Percentiles rank a stretch among this genome's conserved stretches.
Evolutionary conservation across 2,888 invertebrate species (phyloP).

Genomic region (Himalopsyche japonica): DNA sequence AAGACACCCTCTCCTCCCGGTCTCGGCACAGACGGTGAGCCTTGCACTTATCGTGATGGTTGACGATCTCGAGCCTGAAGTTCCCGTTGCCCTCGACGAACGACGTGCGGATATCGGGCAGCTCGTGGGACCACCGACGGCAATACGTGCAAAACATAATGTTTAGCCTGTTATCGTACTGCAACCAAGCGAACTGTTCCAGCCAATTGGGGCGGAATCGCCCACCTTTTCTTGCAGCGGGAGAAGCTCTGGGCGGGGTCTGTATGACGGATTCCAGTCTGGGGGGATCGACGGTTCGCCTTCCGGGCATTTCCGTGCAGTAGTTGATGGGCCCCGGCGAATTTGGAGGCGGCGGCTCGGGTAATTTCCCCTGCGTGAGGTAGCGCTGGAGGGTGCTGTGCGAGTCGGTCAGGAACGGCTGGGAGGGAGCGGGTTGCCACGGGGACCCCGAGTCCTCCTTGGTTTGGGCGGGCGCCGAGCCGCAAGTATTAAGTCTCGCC

Average conservation of each 20-base stretch:
- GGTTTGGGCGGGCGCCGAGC: neutral
- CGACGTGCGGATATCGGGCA: conserved; percentile 74
- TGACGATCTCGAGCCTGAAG: conserved; percentile 76
- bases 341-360: conserved; percentile 35
- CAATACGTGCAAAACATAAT: conserved; percentile 76
- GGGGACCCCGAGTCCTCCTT: neutral
- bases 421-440: neutral
- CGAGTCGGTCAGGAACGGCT: conserved; percentile 19
- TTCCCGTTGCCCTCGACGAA: conserved; percentile 79
- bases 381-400: conserved; percentile 38
- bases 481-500: conserved; percentile 47
- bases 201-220: conserved; percentile 71
- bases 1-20: conserved; percentile 49
- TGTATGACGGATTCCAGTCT: conserved; percentile 48
- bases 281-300: conserved; percentile 43
- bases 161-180: conserved; percentile 68
- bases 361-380: conserved; percentile 39
- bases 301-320: conserved; percentile 38
- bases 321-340: conserved; percentile 30
- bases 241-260: conserved; percentile 41
- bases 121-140: conserved; percentile 71
- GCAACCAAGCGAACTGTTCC: conserved; percentile 71
- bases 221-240: conserved; percentile 60
- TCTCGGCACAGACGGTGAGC: conserved; percentile 70
- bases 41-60: conserved; percentile 79